A percentile compares a stretch with the other conserved stretches of the same genome.
Conservation (phyloP, 2,888 invertebrate genomes). For the Margaritifera margaritifera region DNA sequence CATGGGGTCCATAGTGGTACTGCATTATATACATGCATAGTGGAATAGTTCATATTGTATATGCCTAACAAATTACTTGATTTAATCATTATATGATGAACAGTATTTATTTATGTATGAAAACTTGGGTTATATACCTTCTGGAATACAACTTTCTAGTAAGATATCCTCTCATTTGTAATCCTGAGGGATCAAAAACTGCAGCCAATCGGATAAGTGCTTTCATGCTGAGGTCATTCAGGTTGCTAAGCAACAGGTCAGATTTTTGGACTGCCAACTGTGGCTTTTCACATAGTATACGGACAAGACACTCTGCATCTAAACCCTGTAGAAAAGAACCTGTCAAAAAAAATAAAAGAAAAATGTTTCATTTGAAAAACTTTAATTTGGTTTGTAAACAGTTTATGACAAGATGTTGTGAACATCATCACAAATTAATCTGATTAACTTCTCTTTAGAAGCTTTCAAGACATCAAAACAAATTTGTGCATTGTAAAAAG, state of each 20-base stretch:
- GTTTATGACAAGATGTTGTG: background rate
- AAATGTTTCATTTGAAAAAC: background rate
- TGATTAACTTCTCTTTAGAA: no score
- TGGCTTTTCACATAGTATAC: conserved; percentile 67
- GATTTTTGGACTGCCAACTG: conserved; percentile 67
- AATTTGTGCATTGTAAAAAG: no score
- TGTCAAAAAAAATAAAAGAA: conserved; percentile 18
- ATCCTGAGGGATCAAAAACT: conserved; percentile 80
- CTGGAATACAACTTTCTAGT: conserved; percentile 39
- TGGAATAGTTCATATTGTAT: no score
- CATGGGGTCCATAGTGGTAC: no score
- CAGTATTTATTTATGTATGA: background rate
- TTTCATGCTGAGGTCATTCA: conserved; percentile 49
- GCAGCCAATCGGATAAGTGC: conserved; percentile 74
- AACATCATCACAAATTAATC: background rate
- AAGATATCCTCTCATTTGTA: conserved; percentile 62
- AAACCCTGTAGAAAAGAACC: conserved; percentile 67
- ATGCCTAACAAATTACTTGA: no score
- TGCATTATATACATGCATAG: no score
- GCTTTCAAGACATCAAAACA: no score
- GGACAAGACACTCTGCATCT: conserved; percentile 63
- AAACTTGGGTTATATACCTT: conserved; percentile 20
- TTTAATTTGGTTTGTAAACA: background rate
- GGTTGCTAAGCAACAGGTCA: conserved; percentile 58
- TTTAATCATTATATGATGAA: background rate